Base-by-base conservation (phyloP, 2,888 invertebrate genomes). In the Pseudococcus jackbeardsleyi region DNA sequence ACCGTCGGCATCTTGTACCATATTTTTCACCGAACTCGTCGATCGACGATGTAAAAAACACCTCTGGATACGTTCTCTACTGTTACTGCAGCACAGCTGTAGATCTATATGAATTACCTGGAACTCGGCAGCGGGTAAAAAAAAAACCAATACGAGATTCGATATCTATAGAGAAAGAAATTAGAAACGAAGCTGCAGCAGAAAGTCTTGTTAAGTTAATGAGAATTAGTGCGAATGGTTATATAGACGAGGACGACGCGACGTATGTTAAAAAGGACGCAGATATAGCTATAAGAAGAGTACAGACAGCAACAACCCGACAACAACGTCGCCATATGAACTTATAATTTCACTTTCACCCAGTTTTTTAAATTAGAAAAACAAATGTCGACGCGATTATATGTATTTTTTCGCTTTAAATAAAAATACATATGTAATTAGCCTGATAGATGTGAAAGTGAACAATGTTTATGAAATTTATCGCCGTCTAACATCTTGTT, bases 321-420 rank as follows among this genome's bases (percentile, higher is more conserved):
- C n/a, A 22, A 64, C 64, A 64, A 64, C 64, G 64, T 72, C 72
- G 79, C 26, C 79, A 46, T 82, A 82, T 82, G 79, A 46, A 46
- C 79, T 72, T 72, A 72, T 82, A 82, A 82, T 82, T 82, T 82
- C 79, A 82, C 79, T 82, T 82, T 82, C 79, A 82, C 79, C 79
- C 79, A 72, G 79, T 46, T 82, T 46, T 46, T 82, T 46, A 46
- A 82, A 82, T 82, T 82, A 82, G 42, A 46, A 82, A 82, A 82
- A 82, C 42, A 82, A 82, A 82, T 64, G 64, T 64, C 64, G 64
- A 64, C 22, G 22, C 72, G 72, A 72, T 68, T 68, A 68, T 72
- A 33, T 15, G 33, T 72, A 72, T 72, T 72, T 72, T 72, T 72
- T 33, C 72, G 72, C 72, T 72, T 72, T 72, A 72, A 72, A 72